Evolutionary conservation across 2,113 vertebrate species (phyloP), one percentile per base, ranked within the genome.

Genomic region (Hyperopisus bebe): DNA sequence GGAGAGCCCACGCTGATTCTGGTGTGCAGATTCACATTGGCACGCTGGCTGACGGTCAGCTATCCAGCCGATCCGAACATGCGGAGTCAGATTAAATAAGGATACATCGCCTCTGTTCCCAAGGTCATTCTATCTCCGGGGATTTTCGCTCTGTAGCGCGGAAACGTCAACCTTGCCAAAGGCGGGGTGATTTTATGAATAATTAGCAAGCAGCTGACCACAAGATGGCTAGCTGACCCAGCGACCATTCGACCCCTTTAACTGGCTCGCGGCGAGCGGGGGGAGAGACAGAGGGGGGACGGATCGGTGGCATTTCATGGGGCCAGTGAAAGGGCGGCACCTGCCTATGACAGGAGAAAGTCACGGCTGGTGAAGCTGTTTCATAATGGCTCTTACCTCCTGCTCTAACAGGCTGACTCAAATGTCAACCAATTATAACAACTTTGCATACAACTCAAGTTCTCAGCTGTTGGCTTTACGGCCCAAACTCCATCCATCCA

Each of bases 151-250:
- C 35, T 0, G 74, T 42, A 5, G 35, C 35, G 3, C 15, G 35
- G 35, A 80, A 80, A 39, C 74, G 42, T 42, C 74, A 42, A 80
- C 35, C 74, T 35, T 80, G 74, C 74, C 74, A 80, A 80, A 80
- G 31, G 74, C 74, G 15, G 74, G 74, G 74, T 80, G 74, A 80
- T 80, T 80, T 80, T 80, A 80, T 80, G 74, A 80, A 80, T 80
- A 80, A 80, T 80, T 80, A 80, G 35, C 13, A 5, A 42, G 74
- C 74, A 39, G 74, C 74, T 42, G 74, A 42, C 35, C 74, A 42
- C 74, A 39, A 80, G 74, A 80, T 80, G 74, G 74, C 35, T 80
- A 42, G 74, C 74, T 80, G 35, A 80, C 35, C 74, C 35, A 39
- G 35, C 35, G 35, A 80, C 74, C 74, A 39, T 4, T 42, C 5